Evolutionary conservation across 1,140 invertebrate genomes (phyloP).

Genomic region (Pseudomyrmex concolor): DNA sequence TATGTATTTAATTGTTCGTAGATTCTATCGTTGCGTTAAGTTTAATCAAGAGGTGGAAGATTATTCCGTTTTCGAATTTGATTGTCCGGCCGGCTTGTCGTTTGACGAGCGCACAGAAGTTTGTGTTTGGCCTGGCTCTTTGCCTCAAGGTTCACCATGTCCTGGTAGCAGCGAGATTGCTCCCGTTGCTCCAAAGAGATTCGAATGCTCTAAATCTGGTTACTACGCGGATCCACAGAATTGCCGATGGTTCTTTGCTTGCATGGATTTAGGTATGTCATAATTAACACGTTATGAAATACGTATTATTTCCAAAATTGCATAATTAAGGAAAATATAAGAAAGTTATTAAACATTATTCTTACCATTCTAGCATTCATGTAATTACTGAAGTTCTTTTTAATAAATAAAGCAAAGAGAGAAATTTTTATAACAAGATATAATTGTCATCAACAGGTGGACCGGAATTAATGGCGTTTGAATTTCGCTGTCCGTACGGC

Average conservation of each 20-base stretch:
- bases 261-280: conserved; percentile 89
- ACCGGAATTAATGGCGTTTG: conserved; percentile 88
- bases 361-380: conserved; percentile 15
- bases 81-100: conserved; percentile 92
- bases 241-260: conserved; percentile 94
- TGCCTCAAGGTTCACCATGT: conserved; percentile 90
- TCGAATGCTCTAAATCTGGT: conserved; percentile 87
- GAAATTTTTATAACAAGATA: not conserved
- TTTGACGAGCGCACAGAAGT: conserved; percentile 92
- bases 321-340: not conserved
- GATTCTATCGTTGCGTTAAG: conserved; percentile 94
- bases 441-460: conserved; percentile 70
- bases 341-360: not conserved
- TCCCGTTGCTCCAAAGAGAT: conserved; percentile 88
- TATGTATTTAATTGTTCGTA: conserved; percentile 58
- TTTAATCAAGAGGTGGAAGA: conserved; percentile 91
- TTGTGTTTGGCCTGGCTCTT: conserved; percentile 92
- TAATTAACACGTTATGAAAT: conserved; percentile 77
- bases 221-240: conserved; percentile 93
- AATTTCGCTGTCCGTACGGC: conserved; percentile 93
- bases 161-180: conserved; percentile 91
- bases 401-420: not conserved
- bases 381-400: not conserved
- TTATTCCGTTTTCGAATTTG: conserved; percentile 93
- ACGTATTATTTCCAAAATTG: not conserved